A percentile compares a stretch with the other conserved stretches of the same genome.
These are phyloP conservation scores for Eupsittula cactorum DNA, from an alignment of 2,113 vertebrate species.

Conservation along the genomic window DNA sequence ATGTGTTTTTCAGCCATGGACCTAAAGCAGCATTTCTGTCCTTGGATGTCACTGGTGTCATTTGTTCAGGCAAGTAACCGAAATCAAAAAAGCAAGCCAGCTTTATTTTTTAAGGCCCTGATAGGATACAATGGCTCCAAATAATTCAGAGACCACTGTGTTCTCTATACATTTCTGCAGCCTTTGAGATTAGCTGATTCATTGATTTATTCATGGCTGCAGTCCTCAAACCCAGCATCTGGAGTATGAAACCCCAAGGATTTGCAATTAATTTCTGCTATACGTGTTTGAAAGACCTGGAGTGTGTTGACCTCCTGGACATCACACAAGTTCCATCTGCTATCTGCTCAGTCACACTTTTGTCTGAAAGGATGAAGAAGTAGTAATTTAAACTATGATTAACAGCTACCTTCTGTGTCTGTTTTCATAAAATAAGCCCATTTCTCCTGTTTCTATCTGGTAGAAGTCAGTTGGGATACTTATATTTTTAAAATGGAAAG, in stretches of 20 bases:
- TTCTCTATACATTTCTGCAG: not conserved
- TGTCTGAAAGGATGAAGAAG: slow-evolving; percentile 10
- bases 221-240: slow-evolving; percentile 1
- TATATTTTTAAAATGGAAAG: not conserved
- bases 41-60: not conserved
- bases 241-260: slow-evolving; percentile 28
- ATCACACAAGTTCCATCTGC: slow-evolving; percentile 31
- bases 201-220: slow-evolving; percentile 36
- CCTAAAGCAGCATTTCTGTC: not conserved
- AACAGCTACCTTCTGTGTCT: slow-evolving; percentile 31
- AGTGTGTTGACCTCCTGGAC: slow-evolving; percentile 47
- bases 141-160: not conserved
- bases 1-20: not conserved
- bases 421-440: not conserved
- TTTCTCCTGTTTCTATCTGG: not conserved
- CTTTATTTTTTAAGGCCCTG: not conserved
- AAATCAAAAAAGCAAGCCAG: not conserved
- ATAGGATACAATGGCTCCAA: not conserved
- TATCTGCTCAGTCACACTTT: slow-evolving; percentile 10
- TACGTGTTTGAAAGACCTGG: slow-evolving; percentile 15
- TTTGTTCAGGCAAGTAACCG: not conserved
- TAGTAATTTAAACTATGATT: slow-evolving; percentile 14
- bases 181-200: slow-evolving; percentile 43
- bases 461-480: not conserved
- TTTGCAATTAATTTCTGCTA: slow-evolving; percentile 50